phyloP scores from a whole-genome alignment of 1,140 invertebrate species.

The Monochamus saltuarius region DNA sequence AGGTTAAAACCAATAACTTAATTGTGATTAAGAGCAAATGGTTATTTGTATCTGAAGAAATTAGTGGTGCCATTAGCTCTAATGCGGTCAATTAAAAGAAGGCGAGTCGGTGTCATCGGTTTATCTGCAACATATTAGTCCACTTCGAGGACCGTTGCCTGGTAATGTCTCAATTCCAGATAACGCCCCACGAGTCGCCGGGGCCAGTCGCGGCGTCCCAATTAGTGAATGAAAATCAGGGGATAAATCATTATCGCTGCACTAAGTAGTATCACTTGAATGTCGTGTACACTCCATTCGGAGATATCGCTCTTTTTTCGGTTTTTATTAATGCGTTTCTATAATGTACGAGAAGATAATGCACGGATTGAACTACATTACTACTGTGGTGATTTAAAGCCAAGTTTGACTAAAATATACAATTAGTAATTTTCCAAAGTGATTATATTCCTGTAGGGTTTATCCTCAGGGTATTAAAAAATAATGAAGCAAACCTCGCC shows the following conservation, averaged over 20 bases:
- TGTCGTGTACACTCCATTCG: too few relatives aligned
- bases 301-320: too few relatives aligned
- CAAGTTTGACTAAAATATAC: too few relatives aligned
- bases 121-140: slow-evolving; percentile 23
- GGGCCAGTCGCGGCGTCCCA: slow-evolving; percentile 12
- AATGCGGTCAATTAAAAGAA: slow-evolving; percentile 23
- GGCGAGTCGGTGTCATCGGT: slow-evolving; percentile 21
- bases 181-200: slow-evolving; percentile 8
- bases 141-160: slow-evolving; percentile 10
- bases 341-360: too few relatives aligned
- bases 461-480: too few relatives aligned
- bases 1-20: slow-evolving; percentile 8
- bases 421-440: too few relatives aligned
- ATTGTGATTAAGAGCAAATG: slow-evolving; percentile 13
- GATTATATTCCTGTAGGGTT: too few relatives aligned
- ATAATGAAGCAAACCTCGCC: too few relatives aligned
- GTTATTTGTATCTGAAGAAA: slow-evolving; percentile 21
- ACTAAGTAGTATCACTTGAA: neutral
- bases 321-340: too few relatives aligned
- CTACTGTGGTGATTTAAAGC: too few relatives aligned
- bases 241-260: slow-evolving; percentile 23
- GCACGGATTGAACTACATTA: too few relatives aligned
- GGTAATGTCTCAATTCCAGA: slow-evolving; percentile 23
- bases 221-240: slow-evolving; percentile 18
- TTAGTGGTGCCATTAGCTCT: slow-evolving; percentile 20